Percentiles rank a stretch among this genome's conserved stretches.
These are phyloP conservation scores for Hylaea fasciaria DNA, from an alignment of 2,888 invertebrate genomes.

Conservation along the genomic window DNA sequence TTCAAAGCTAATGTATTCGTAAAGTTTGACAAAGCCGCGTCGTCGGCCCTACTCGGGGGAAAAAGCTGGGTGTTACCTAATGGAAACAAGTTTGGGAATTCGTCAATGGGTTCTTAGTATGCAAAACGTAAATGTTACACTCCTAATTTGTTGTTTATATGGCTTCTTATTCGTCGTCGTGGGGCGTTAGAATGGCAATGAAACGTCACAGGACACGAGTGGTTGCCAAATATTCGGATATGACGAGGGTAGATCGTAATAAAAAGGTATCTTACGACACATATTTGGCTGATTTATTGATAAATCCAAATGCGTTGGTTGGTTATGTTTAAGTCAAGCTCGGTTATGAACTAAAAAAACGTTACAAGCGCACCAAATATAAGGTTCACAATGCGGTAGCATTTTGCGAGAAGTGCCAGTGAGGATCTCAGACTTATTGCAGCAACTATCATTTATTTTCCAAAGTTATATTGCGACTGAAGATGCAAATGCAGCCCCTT, in stretches of 20 bases:
- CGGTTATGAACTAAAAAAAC: too few species aligned
- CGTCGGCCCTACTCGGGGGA: conserved; percentile 65
- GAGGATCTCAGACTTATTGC: too few species aligned
- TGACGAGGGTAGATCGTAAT: background rate
- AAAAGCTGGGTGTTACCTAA: conserved; percentile 64
- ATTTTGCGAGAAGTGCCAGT: too few species aligned
- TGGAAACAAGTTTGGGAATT: conserved; percentile 72
- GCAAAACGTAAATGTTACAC: conserved; percentile 32
- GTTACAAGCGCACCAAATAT: too few species aligned
- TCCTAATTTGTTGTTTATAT: conserved; percentile 33
- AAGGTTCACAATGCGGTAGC: too few species aligned
- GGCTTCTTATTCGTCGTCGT: conserved; percentile 18
- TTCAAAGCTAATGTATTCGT: conserved; percentile 77
- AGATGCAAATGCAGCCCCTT: too few species aligned
- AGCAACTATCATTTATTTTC: too few species aligned
- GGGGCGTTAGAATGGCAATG: conserved; percentile 9
- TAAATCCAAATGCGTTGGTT: too few species aligned
- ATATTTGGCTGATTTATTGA: too few species aligned
- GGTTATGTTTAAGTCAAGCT: too few species aligned
- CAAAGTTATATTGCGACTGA: too few species aligned
- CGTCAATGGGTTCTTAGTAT: conserved; percentile 63
- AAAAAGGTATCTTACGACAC: background rate
- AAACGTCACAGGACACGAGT: background rate
- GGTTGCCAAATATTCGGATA: background rate
- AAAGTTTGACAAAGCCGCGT: conserved; percentile 74